These are phyloP conservation scores for Grantiella picta DNA, from an alignment of 2,113 vertebrate species.

Conservation along the genomic window DNA sequence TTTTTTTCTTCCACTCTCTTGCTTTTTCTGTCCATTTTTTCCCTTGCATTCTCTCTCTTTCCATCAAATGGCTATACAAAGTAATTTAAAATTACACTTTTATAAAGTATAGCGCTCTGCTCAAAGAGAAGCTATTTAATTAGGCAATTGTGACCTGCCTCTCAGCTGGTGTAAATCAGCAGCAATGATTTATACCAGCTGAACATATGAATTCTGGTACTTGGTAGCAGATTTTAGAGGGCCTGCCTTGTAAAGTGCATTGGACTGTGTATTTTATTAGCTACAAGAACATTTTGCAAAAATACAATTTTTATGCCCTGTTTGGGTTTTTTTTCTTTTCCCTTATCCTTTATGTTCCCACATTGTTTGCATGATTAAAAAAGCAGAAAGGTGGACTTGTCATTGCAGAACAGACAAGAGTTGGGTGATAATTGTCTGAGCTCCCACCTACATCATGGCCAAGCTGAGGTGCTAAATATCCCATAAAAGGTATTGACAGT, in stretches of 20 bases:
- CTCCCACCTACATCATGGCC: neutral
- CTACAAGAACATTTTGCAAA: neutral
- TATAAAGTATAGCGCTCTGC: neutral
- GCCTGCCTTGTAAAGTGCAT: slow-evolving; percentile 7
- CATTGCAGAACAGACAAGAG: neutral
- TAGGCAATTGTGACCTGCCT: neutral
- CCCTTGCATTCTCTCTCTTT: neutral
- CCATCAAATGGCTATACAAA: neutral
- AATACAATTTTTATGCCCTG: neutral
- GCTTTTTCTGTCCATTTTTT: neutral
- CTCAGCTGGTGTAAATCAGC: slow-evolving; percentile 48
- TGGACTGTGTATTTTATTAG: neutral
- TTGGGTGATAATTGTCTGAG: neutral
- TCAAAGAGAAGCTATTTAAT: slow-evolving; percentile 14
- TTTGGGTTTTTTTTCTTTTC: neutral
- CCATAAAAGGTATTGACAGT: neutral
- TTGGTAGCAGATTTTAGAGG: neutral
- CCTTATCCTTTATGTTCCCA: neutral
- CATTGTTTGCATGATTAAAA: neutral
- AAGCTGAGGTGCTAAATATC: neutral
- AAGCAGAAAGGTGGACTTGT: neutral
- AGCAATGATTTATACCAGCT: slow-evolving; percentile 30
- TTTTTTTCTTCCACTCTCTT: neutral
- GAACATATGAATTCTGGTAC: neutral
- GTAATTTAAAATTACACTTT: neutral